These are phyloP conservation scores for Apotomis capreana DNA, from an alignment of 2,888 invertebrate species.

Conservation along the genomic window DNA sequence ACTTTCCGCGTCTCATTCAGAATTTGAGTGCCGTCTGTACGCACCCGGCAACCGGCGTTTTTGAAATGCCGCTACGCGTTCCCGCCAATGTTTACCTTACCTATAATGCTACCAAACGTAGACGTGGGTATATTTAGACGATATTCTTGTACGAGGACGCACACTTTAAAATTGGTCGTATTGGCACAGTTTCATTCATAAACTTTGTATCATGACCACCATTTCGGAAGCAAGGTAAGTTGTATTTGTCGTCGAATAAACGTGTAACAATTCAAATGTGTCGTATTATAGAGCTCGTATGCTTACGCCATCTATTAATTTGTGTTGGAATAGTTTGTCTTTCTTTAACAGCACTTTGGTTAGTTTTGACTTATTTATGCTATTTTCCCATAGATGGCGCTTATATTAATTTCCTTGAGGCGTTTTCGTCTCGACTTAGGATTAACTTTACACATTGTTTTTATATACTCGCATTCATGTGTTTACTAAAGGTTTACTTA, in stretches of 20 bases:
- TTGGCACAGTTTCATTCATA: constrained; percentile 24
- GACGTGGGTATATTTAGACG: not conserved
- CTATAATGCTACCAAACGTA: constrained; percentile 33
- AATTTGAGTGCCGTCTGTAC: constrained; percentile 45
- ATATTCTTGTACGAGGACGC: not conserved
- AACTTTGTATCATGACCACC: constrained; percentile 2
- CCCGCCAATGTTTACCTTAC: constrained; percentile 56
- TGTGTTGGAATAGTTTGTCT: not conserved
- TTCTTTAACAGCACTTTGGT: not conserved
- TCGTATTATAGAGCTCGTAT: constrained; percentile 1
- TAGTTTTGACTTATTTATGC: not conserved
- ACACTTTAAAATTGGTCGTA: constrained; percentile 23
- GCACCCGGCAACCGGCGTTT: constrained; percentile 58
- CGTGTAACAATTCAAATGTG: constrained; percentile 17
- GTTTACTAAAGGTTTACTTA: no score
- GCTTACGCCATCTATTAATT: constrained; percentile 19
- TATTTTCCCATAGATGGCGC: constrained; percentile 7
- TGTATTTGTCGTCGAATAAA: not conserved
- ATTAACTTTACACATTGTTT: no score
- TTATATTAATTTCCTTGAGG: not conserved
- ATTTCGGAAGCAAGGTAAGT: constrained; percentile 8
- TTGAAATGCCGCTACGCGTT: constrained; percentile 55
- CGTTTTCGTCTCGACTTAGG: not conserved
- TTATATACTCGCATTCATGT: no score
- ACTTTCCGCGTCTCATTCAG: constrained; percentile 48